These are phyloP conservation scores for Listronotus oregonensis DNA, from an alignment of 1,140 invertebrate species.

Conservation along the genomic window DNA sequence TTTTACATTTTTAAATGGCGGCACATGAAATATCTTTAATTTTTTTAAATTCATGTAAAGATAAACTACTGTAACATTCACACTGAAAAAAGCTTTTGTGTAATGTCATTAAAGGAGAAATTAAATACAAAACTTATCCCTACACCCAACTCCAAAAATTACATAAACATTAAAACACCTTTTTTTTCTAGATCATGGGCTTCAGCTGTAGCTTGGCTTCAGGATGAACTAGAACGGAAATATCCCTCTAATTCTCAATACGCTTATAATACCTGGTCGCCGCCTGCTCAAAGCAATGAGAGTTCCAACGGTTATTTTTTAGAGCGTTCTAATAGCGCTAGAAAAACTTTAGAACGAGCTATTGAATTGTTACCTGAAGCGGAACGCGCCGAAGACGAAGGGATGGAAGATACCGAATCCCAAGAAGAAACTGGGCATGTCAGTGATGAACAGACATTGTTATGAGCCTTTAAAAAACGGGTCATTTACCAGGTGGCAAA, in stretches of 20 bases:
- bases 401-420: slow-evolving; percentile 50
- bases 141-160: too few relatives aligned
- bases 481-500: slow-evolving; percentile 17
- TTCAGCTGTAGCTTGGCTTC: slow-evolving; percentile 89
- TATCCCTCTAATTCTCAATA: slow-evolving; percentile 63
- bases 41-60: too few relatives aligned
- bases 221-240: slow-evolving; percentile 83
- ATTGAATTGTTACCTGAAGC: slow-evolving; percentile 81
- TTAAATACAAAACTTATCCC: too few relatives aligned
- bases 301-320: slow-evolving; percentile 94
- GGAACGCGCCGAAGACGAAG: slow-evolving; percentile 59
- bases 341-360: slow-evolving; percentile 85
- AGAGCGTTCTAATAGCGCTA: slow-evolving; percentile 90
- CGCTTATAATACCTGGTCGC: slow-evolving; percentile 92
- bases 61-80: too few relatives aligned
- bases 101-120: too few relatives aligned
- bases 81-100: too few relatives aligned
- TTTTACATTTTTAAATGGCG: too few relatives aligned
- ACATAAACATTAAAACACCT: too few relatives aligned
- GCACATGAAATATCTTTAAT: too few relatives aligned
- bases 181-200: slow-evolving; percentile 72
- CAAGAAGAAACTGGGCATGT: slow-evolving; percentile 46
- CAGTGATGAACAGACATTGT: slow-evolving; percentile 29
- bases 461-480: slow-evolving; percentile 19
- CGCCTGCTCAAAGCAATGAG: slow-evolving; percentile 90